Evolutionary conservation across 2,888 invertebrate genomes (phyloP).

Genomic region (Salpingus planirostris): DNA sequence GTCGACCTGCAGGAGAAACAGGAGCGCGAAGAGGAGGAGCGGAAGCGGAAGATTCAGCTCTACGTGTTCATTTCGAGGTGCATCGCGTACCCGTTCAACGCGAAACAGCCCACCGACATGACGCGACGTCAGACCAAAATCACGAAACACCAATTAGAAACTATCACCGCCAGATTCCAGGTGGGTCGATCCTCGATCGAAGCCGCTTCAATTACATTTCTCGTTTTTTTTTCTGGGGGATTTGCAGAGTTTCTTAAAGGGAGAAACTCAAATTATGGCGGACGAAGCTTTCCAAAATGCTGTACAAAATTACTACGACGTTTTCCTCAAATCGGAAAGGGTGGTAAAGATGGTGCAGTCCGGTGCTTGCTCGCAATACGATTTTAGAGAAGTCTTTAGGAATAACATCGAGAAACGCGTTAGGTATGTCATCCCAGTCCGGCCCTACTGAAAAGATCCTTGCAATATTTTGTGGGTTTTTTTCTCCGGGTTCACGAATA

Average conservation of each 20-base stretch:
- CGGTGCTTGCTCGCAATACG: slow-evolving; percentile 96
- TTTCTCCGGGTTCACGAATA: no score
- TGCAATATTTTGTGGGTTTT: no score
- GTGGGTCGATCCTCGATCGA: slow-evolving; percentile 40
- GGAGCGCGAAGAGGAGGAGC: slow-evolving; percentile 92
- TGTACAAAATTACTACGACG: slow-evolving; percentile 90
- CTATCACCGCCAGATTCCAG: slow-evolving; percentile 90
- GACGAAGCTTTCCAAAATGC: slow-evolving; percentile 99
- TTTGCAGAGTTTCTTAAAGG: slow-evolving; percentile 83
- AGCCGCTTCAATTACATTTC: background rate
- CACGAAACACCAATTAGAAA: slow-evolving; percentile 90
- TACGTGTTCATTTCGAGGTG: slow-evolving; percentile 98
- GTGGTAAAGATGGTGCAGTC: slow-evolving; percentile 95
- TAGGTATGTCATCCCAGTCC: slow-evolving; percentile 58
- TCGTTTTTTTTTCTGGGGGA: background rate
- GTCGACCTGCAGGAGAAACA: slow-evolving; percentile 82
- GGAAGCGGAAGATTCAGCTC: slow-evolving; percentile 87
- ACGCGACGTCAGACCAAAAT: slow-evolving; percentile 92
- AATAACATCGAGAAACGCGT: slow-evolving; percentile 98
- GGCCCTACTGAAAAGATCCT: no score
- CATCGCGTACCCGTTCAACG: slow-evolving; percentile 98
- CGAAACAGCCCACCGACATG: slow-evolving; percentile 98
- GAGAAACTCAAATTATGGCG: slow-evolving; percentile 96
- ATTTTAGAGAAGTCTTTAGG: slow-evolving; percentile 96
- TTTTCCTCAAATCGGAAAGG: slow-evolving; percentile 94